A percentile compares a stretch with the other conserved stretches of the same genome.
These are phyloP conservation scores for Heliconius hermathena DNA, from an alignment of 1,140 invertebrate species.

Conservation along the genomic window DNA sequence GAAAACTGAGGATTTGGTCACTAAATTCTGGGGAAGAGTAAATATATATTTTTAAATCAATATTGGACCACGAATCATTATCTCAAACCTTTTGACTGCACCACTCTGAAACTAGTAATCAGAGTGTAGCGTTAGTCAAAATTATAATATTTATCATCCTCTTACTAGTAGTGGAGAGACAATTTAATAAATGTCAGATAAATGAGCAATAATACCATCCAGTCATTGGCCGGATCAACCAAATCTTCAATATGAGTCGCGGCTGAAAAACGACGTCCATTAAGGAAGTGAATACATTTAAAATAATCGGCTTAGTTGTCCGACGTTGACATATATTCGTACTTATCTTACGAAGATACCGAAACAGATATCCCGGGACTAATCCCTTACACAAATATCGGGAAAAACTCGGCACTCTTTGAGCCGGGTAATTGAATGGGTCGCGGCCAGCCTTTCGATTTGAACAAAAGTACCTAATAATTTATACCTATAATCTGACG, in stretches of 20 bases:
- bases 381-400: slow-evolving; percentile 80
- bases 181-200: slow-evolving; percentile 69
- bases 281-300: slow-evolving; percentile 82
- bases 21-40: no score
- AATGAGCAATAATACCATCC: slow-evolving; percentile 62
- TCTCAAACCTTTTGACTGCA: neutral
- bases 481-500: slow-evolving; percentile 81
- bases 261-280: slow-evolving; percentile 80
- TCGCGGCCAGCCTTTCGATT: slow-evolving; percentile 62
- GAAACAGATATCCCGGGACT: slow-evolving; percentile 76
- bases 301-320: slow-evolving; percentile 81
- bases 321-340: slow-evolving; percentile 81
- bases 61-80: neutral
- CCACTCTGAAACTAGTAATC: neutral
- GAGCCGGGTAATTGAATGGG: slow-evolving; percentile 74
- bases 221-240: slow-evolving; percentile 79
- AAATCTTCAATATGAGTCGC: slow-evolving; percentile 75
- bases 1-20: no score
- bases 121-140: neutral
- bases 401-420: slow-evolving; percentile 77
- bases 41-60: neutral
- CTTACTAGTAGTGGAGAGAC: slow-evolving; percentile 34
- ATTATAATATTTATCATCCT: neutral
- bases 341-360: slow-evolving; percentile 81
- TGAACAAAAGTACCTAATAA: slow-evolving; percentile 80